Base-by-base conservation (phyloP, 2,888 invertebrate species). In the Caenorhabditis parvicauda region DNA sequence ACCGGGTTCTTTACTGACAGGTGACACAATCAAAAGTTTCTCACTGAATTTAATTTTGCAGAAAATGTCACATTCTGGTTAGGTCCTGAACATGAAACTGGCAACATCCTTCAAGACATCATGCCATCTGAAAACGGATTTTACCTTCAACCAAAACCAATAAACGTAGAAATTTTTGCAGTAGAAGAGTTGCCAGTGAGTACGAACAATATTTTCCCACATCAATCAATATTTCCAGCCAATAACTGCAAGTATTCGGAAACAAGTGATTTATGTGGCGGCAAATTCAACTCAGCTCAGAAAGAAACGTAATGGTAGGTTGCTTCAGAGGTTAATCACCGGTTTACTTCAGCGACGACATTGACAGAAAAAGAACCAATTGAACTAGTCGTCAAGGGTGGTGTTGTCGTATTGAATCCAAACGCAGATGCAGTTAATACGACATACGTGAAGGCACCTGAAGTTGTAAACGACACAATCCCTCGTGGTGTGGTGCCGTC, bases 21-120 rank as follows among this genome's bases (percentile, higher is more conserved):
- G 74, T 72, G 44, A 14, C 35, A 27, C 14, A 19, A 24, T 21
- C 5, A 17, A 32, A 12, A 45, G 7, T 9, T 3, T n/a, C 28
- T 12, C n/a, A 42, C 9, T 21, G n/a, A 41, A 17, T 6, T 3
- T 24, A 21, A n/a, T 17, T 19, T 32, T 72, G 37, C 35, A 81
- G 80, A 79, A 50, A 81, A 81, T 60, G 70, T 81, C 2, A 80
- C 81, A 1, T 81, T 81, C 59, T 81, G 81, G 81, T 54, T 70
- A 27, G 81, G 81, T 21, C 81, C 81, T 7, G 62, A 68, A 12
- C 59, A 49, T n/a, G 39, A 61, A 9, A 71, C 75, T 1, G 63
- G 64, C 24, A 67, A 72, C 24, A 50, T 60, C 17, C 58, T 72
- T 5, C 57, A 62, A 22, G 79, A 81, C 54, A 67, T 76, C 21